Percentiles rank a stretch among this genome's conserved stretches.
Conservation (phyloP, 2,797 vertebrate genomes). For the Periparus ater region DNA sequence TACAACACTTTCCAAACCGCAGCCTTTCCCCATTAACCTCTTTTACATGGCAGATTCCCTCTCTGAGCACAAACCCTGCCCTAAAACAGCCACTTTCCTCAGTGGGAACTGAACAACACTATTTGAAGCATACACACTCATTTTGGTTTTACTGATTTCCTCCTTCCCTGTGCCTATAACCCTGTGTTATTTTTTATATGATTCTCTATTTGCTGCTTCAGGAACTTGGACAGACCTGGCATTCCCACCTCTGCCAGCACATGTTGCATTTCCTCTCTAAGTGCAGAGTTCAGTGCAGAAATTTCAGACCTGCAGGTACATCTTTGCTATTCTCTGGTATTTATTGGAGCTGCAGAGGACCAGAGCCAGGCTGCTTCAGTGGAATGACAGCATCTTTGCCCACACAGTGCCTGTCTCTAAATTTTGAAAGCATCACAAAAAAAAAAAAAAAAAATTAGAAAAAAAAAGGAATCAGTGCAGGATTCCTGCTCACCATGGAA, state of each 20-base stretch:
- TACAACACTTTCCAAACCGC: constrained; percentile 9
- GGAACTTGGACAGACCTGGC: neutral
- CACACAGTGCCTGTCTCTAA: neutral
- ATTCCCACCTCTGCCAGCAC: neutral
- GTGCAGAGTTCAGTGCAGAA: neutral
- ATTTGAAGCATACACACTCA: neutral
- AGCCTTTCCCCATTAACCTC: neutral
- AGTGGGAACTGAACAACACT: neutral
- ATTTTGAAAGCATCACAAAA: neutral
- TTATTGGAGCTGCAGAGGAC: neutral
- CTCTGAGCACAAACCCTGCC: neutral
- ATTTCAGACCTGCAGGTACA: neutral
- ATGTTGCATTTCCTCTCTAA: neutral
- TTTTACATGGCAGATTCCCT: neutral
- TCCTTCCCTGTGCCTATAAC: neutral
- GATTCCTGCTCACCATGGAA: rapidly evolving
- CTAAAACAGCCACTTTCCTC: neutral
- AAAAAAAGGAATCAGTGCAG: too few relatives aligned
- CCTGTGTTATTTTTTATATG: neutral
- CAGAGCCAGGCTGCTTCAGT: neutral
- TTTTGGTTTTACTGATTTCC: neutral
- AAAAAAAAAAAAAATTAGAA: too few relatives aligned
- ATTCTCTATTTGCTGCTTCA: neutral
- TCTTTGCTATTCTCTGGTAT: neutral
- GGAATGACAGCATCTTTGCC: neutral